Evolutionary conservation across 2,888 invertebrate genomes (phyloP).

Genomic region (Serripes groenlandicus): DNA sequence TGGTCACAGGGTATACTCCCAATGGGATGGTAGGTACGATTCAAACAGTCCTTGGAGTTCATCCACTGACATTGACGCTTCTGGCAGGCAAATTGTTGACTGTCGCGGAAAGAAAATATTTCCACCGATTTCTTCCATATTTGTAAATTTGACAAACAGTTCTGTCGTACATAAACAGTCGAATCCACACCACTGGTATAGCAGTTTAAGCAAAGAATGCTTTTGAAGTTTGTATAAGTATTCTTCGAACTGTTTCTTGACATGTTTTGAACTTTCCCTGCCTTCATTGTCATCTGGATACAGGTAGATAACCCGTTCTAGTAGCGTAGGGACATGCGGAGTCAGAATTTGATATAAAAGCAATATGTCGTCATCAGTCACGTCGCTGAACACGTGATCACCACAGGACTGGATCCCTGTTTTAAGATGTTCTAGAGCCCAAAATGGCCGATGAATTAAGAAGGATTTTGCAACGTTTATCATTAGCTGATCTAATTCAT

Average conservation of each 20-base stretch:
- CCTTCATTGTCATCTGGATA: constrained; percentile 53
- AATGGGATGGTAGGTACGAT: constrained; percentile 34
- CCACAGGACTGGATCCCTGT: constrained; percentile 57
- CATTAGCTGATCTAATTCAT: constrained; percentile 61
- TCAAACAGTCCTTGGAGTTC: constrained; percentile 53
- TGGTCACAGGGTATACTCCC: constrained; percentile 11
- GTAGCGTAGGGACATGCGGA: constrained; percentile 64
- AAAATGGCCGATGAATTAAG: constrained; percentile 65
- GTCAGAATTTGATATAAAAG: constrained; percentile 62
- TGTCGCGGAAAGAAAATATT: constrained; percentile 49
- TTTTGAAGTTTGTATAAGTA: constrained; percentile 66
- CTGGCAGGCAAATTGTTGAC: constrained; percentile 49
- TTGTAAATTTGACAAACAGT: constrained; percentile 63
- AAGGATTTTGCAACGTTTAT: constrained; percentile 62
- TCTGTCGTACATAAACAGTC: constrained; percentile 70
- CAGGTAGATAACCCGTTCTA: constrained; percentile 67
- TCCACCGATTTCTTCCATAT: constrained; percentile 18
- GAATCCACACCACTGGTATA: constrained; percentile 70
- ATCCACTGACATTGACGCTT: constrained; percentile 42
- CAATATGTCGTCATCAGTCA: constrained; percentile 67
- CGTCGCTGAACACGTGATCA: constrained; percentile 44
- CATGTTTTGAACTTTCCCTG: constrained; percentile 63
- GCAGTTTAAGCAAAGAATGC: constrained; percentile 49
- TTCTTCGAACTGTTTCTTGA: constrained; percentile 68
- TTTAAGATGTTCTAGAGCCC: constrained; percentile 67